phyloP scores from a whole-genome alignment of 2,888 invertebrate species.

The Acheta domesticus region DNA sequence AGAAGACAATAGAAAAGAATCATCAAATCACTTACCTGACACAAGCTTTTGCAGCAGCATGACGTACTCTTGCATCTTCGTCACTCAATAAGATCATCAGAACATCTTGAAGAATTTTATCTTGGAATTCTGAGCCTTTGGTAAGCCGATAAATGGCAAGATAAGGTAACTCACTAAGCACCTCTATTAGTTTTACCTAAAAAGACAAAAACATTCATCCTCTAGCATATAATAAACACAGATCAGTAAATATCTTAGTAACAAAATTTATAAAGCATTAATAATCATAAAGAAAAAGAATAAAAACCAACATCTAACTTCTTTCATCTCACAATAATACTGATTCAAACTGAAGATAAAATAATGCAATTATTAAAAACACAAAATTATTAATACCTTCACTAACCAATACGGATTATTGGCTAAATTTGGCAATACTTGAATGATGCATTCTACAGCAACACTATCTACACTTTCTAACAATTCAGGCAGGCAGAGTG shows the following conservation, averaged over 20 bases:
- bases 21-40: conserved; percentile 52
- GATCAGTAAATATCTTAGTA: background rate
- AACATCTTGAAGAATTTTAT: conserved; percentile 57
- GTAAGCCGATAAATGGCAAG: conserved; percentile 56
- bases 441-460: conserved; percentile 56
- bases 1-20: background rate
- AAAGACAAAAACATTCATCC: conserved; percentile 31
- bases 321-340: background rate
- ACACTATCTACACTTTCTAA: conserved; percentile 60
- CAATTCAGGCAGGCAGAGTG: conserved; percentile 56
- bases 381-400: conserved; percentile 57
- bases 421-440: conserved; percentile 60
- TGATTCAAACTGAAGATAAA: background rate
- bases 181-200: conserved; percentile 62
- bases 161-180: conserved; percentile 59
- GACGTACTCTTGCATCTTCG: conserved; percentile 73
- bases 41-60: conserved; percentile 65
- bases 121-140: conserved; percentile 54
- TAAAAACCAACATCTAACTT: too few species aligned
- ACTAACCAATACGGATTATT: conserved; percentile 82
- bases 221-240: background rate
- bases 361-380: background rate
- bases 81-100: conserved; percentile 65
- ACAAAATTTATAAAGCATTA: background rate
- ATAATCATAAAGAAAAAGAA: too few species aligned